phyloP scores from a whole-genome alignment of 2,113 vertebrate genomes.

The Sciurus niger region DNA sequence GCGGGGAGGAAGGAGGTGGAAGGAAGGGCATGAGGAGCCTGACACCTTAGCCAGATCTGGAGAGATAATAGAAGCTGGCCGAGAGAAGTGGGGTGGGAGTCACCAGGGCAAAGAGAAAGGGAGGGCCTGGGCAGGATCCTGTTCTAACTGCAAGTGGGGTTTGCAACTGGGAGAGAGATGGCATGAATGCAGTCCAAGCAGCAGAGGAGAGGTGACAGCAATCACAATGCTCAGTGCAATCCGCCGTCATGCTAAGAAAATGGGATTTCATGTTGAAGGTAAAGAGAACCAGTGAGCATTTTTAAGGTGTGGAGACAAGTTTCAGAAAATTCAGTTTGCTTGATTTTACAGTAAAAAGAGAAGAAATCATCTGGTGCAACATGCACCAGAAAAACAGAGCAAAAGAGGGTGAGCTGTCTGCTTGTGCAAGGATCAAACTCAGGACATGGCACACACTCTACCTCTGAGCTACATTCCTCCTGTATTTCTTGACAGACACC shows the following conservation, averaged over 20 bases:
- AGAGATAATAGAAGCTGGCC: neutral
- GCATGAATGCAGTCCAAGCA: fast-evolving
- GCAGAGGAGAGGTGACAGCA: fast-evolving
- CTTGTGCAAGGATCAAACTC: neutral
- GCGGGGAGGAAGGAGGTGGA: too few relatives aligned
- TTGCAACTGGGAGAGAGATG: neutral
- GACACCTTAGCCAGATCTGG: neutral
- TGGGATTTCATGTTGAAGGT: neutral
- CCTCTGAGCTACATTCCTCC: neutral
- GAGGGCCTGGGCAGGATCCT: neutral
- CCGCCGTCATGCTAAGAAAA: fast-evolving
- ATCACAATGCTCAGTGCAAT: fast-evolving
- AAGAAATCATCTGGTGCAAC: neutral
- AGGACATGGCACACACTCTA: too few relatives aligned
- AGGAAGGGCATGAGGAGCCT: neutral
- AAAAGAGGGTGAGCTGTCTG: neutral
- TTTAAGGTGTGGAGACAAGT: neutral
- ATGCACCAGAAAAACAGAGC: neutral
- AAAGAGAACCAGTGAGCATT: neutral
- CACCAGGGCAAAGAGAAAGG: neutral
- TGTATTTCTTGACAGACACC: neutral
- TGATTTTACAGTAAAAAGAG: neutral
- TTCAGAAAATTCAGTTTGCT: neutral
- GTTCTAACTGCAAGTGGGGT: too few relatives aligned
- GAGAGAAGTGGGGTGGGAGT: neutral